Base-by-base conservation (phyloP, 2,888 invertebrate genomes). In the Eupithecia dodoneata region DNA sequence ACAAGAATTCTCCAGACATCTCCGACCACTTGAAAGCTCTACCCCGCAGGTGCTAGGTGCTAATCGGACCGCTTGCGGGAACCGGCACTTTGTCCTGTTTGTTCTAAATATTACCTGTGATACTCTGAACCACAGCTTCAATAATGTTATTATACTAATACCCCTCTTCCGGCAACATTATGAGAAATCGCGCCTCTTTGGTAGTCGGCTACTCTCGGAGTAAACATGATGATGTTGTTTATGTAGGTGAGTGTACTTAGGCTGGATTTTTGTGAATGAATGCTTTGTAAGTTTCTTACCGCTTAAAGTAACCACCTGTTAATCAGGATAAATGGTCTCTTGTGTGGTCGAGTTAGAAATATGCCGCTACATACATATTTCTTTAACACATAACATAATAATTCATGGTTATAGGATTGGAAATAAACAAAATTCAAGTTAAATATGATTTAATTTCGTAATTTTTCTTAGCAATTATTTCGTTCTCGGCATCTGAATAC, bases 401-500 rank as follows among this genome's bases (percentile, higher is more conserved):
- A 10, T 65, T 41, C 2, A 2, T 41, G 66, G 15, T 2, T 12
- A 42, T 44, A 15, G 44, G 69, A 7, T 10, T 18, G 10, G 55
- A 70, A 84, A 88, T 49, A 87, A 84, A 86, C 84, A 84, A 80
- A 78, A 83, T 18, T 76, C 94, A 93, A 94, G 94, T 95, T 94
- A 94, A 95, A 95, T 95, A 95, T 94, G 93, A 92, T 94, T 94
- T 94, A 94, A 94, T 95, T 94, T 93, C 92, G 92, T 94, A 94
- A 94, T 94, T 92, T 93, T 92, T 94, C 94, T 94, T 95, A 94
- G 94, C 94, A 93, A 91, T 93, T 94, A 93, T 94, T 94, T 94
- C 93, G 92, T 93, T 93, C 89, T 93, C 94, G 93, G 94, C 94
- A 91, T 94, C 90, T 90, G 91, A 92, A 91, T 93, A 92, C 91